Conservation (phyloP, 2,888 invertebrate genomes). For the Pandemis heparana region DNA sequence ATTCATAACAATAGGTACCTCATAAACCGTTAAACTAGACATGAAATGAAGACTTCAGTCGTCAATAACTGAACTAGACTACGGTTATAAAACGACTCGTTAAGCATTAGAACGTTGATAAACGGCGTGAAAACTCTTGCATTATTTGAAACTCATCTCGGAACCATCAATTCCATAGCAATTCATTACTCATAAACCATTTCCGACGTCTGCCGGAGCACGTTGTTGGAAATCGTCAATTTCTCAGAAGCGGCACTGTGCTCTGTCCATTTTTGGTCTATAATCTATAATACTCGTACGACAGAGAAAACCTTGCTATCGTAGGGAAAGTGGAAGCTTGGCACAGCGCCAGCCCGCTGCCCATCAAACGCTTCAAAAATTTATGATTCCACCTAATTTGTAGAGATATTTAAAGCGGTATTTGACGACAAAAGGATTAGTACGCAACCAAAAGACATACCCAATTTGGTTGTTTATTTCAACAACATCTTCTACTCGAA, state of each 20-base stretch:
- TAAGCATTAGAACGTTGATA: conserved; percentile 39
- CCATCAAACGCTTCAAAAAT: conserved; percentile 70
- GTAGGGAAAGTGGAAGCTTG: conserved; percentile 73
- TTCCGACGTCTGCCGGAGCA: conserved; percentile 71
- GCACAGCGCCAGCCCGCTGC: conserved; percentile 67
- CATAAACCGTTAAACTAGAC: neutral
- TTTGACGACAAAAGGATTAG: conserved; percentile 76
- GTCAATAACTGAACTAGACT: conserved; percentile 10
- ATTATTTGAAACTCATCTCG: conserved; percentile 51
- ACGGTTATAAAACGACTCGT: conserved; percentile 27
- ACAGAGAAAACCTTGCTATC: conserved; percentile 60
- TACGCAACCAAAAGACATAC: conserved; percentile 55
- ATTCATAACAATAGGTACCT: no score
- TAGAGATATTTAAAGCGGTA: conserved; percentile 71
- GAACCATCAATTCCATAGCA: conserved; percentile 59
- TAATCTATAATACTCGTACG: conserved; percentile 45
- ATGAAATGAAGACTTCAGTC: neutral
- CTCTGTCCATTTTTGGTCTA: conserved; percentile 60
- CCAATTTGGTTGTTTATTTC: conserved; percentile 57
- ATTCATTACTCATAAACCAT: conserved; percentile 78
- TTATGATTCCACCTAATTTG: conserved; percentile 77
- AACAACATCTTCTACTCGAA: conserved; percentile 13
- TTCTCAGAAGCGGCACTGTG: conserved; percentile 80
- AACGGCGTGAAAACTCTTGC: conserved; percentile 42
- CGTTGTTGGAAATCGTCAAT: conserved; percentile 72